These are phyloP conservation scores for Synergus japonicus DNA, from an alignment of 2,888 invertebrate genomes.

Conservation along the genomic window DNA sequence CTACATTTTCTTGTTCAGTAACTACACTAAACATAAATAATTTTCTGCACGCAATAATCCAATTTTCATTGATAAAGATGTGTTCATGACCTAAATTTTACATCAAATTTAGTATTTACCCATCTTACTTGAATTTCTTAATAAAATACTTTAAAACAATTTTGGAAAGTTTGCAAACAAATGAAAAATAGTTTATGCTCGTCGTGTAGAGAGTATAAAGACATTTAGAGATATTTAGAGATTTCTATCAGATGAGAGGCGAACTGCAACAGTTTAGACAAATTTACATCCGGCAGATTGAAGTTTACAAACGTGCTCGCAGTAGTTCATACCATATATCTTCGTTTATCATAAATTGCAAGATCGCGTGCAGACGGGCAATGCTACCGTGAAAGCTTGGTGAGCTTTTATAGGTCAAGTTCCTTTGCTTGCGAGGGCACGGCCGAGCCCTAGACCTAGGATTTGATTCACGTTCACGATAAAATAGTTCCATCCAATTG, in stretches of 20 bases:
- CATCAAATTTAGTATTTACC: too few relatives aligned
- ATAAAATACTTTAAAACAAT: too few relatives aligned
- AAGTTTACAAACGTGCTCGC: constrained; percentile 46
- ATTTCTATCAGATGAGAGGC: neutral
- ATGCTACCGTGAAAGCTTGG: constrained; percentile 51
- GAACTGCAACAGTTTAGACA: constrained; percentile 23
- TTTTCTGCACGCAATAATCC: too few relatives aligned
- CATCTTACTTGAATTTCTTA: too few relatives aligned
- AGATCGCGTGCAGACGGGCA: constrained; percentile 55
- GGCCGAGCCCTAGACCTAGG: constrained; percentile 44
- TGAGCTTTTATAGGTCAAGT: constrained; percentile 57
- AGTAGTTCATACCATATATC: constrained; percentile 46
- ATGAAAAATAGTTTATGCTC: neutral
- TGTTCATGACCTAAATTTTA: too few relatives aligned
- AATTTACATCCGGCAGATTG: constrained; percentile 44
- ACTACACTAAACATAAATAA: too few relatives aligned
- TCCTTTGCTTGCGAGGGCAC: constrained; percentile 45
- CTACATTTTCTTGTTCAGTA: too few relatives aligned
- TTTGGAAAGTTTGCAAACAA: too few relatives aligned
- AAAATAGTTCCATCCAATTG: constrained; percentile 21
- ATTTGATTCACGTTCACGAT: constrained; percentile 33
- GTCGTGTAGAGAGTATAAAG: too few relatives aligned
- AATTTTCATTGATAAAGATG: too few relatives aligned
- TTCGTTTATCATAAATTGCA: constrained; percentile 50
- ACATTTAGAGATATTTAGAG: neutral